A percentile compares a stretch with the other conserved stretches of the same genome.
Conservation (phyloP, 1,140 invertebrate genomes). For the Phocides pigmalion region DNA sequence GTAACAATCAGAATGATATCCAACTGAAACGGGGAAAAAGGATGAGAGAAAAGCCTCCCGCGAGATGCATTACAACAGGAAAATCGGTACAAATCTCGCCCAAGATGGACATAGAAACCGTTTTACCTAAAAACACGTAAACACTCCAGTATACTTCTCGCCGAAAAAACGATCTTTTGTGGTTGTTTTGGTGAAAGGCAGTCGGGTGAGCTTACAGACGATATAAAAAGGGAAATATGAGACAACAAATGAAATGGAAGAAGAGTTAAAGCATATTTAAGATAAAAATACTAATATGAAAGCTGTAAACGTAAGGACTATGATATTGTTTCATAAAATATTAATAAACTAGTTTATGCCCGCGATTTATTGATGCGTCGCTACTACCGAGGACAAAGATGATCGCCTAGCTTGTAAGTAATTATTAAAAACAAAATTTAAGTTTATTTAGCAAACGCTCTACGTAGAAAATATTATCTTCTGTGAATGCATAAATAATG, state of each 20-base stretch:
- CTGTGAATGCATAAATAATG: too few species aligned
- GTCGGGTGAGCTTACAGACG: constrained; percentile 10
- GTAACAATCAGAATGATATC: constrained; percentile 36
- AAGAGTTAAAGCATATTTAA: neutral
- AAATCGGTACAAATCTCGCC: constrained; percentile 44
- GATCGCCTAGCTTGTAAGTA: too few species aligned
- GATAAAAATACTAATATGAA: neutral
- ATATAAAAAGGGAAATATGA: constrained; percentile 12
- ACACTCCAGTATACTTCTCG: constrained; percentile 45
- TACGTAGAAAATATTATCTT: too few species aligned
- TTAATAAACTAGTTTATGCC: too few species aligned
- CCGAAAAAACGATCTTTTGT: constrained; percentile 39
- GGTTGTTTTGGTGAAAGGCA: constrained; percentile 23
- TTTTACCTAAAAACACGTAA: constrained; percentile 56
- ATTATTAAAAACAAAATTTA: too few species aligned
- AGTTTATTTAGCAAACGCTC: too few species aligned
- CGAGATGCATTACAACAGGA: constrained; percentile 45
- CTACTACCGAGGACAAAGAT: too few species aligned
- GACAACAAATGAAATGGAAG: neutral
- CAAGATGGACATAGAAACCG: constrained; percentile 50
- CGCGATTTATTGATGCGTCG: too few species aligned
- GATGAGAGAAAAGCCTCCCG: constrained; percentile 47
- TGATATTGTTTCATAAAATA: too few species aligned
- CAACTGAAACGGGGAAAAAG: constrained; percentile 23
- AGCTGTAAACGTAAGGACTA: neutral